These are phyloP conservation scores for Sparidentex hasta DNA, from an alignment of 2,797 vertebrate genomes.

Conservation along the genomic window DNA sequence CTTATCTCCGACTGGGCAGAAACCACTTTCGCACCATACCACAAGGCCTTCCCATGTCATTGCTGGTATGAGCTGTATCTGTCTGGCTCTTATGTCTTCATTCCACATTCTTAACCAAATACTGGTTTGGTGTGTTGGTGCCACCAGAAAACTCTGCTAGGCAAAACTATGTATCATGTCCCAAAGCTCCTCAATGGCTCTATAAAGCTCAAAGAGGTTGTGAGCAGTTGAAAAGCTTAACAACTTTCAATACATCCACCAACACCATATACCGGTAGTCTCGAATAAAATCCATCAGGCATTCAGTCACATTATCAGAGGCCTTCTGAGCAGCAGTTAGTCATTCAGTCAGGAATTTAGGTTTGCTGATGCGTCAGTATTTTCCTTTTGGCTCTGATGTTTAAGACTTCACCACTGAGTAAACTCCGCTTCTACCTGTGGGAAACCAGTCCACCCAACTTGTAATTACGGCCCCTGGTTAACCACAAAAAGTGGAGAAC, in stretches of 20 bases:
- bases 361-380: constrained; percentile 44
- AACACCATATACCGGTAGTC: background rate
- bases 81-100: background rate
- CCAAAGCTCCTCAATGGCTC: background rate
- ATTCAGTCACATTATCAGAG: background rate
- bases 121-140: background rate
- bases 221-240: background rate
- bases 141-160: background rate
- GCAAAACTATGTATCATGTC: background rate
- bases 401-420: constrained; percentile 27
- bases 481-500: constrained; percentile 52
- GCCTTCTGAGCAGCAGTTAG: constrained; percentile 1
- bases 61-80: constrained; percentile 87
- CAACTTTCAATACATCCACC: background rate
- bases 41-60: constrained; percentile 90
- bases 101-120: background rate
- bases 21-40: constrained; percentile 95
- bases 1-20: constrained; percentile 92
- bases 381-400: constrained; percentile 26
- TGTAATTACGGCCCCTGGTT: constrained; percentile 56
- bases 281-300: background rate
- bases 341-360: constrained; percentile 13
- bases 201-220: background rate
- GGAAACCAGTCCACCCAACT: constrained; percentile 38
- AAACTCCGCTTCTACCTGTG: constrained; percentile 50